Evolutionary conservation across 2,888 invertebrate genomes (phyloP).

Genomic region (Stegophylla sp.): DNA sequence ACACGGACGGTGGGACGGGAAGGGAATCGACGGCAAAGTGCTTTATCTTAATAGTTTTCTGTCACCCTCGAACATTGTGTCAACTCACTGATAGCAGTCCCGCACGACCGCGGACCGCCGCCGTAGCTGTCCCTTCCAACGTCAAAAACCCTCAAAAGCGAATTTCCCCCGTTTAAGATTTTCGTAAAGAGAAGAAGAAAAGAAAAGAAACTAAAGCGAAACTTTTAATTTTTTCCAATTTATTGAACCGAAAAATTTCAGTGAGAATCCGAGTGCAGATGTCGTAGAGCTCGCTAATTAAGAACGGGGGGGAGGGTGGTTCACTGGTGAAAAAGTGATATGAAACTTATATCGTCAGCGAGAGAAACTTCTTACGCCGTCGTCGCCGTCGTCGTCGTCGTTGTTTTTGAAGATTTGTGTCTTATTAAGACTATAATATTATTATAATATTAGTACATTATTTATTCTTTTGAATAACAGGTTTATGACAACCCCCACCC

Average conservation of each 20-base stretch:
- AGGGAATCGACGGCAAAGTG: conserved; percentile 19
- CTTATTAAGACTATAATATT: background rate
- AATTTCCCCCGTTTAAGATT: conserved; percentile 12
- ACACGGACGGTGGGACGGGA: background rate
- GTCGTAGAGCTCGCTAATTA: conserved; percentile 40
- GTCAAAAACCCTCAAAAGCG: background rate
- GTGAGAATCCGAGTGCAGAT: conserved; percentile 42
- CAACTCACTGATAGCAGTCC: conserved; percentile 27
- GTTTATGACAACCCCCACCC: background rate
- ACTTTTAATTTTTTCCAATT: conserved; percentile 47
- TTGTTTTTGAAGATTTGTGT: background rate
- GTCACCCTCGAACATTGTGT: conserved; percentile 44
- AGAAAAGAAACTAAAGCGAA: conserved; percentile 13
- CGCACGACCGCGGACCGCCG: background rate
- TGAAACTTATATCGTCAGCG: conserved; percentile 28
- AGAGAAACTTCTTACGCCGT: background rate
- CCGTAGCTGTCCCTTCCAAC: background rate
- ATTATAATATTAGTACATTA: background rate
- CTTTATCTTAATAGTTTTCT: conserved; percentile 53
- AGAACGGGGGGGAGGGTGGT: conserved; percentile 25
- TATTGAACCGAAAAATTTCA: conserved; percentile 39
- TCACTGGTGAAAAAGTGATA: background rate
- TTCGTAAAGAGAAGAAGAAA: background rate
- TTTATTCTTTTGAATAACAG: background rate
- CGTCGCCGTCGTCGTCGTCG: background rate